Percentiles rank a stretch among this genome's conserved stretches.
Conservation (phyloP, 2,113 vertebrate genomes). For the Aleadryas rufinucha region DNA sequence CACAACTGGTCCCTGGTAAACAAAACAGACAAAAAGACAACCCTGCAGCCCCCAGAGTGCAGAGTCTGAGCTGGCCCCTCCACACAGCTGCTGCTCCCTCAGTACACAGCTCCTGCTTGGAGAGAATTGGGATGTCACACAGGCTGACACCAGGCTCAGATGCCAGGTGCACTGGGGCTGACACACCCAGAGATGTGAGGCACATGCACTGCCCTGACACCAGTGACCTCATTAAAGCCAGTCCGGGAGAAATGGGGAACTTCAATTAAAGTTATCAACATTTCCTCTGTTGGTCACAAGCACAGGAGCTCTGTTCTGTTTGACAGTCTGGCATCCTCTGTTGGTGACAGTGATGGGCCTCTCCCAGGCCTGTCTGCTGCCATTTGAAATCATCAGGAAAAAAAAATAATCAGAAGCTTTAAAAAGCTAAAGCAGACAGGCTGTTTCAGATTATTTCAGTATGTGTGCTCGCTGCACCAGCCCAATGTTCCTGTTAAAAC, state of each 20-base stretch:
- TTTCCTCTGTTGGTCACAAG: background rate
- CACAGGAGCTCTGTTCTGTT: background rate
- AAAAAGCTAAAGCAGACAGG: conserved; percentile 48
- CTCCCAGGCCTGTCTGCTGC: conserved; percentile 9
- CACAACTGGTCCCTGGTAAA: background rate
- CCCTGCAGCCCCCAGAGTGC: background rate
- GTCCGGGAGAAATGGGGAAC: background rate
- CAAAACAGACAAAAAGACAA: background rate
- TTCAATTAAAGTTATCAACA: background rate
- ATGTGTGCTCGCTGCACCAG: background rate
- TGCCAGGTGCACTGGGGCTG: background rate
- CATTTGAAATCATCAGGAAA: conserved; percentile 1
- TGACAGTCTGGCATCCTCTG: background rate
- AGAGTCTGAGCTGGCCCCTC: background rate
- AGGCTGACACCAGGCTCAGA: background rate
- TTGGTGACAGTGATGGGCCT: background rate
- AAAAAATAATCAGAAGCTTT: conserved; percentile 40
- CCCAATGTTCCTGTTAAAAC: conserved; percentile 30
- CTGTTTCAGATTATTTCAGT: conserved; percentile 56
- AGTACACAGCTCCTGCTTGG: background rate
- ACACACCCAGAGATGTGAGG: background rate
- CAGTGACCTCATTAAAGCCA: background rate
- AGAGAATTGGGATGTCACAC: too few species aligned
- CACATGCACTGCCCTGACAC: background rate
- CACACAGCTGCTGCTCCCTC: background rate